Base-by-base conservation (phyloP, 2,888 invertebrate genomes). In the Netelia fuscicornis region DNA sequence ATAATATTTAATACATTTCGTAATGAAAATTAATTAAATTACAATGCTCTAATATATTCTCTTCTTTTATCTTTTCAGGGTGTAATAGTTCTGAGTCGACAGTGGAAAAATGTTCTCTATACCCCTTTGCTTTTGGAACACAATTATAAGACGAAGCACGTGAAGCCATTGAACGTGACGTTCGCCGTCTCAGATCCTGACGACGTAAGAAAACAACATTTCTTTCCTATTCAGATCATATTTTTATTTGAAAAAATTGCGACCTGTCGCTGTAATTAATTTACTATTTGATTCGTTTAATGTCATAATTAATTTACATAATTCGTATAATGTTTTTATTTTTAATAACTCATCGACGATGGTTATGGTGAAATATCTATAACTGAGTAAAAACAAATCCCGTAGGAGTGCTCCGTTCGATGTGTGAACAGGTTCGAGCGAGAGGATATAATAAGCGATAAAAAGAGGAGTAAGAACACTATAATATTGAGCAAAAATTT, bases 81-180 rank as follows among this genome's bases (percentile, higher is more conserved):
- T 42, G 97, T 99, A n/a, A 97, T 99, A 92, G 99, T 99, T 37
- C 95, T 99, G 77, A 98, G 98, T 91, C 96, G 99, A 0, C 99
- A 99, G 93, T 99, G 99, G 99, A 99, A 99, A 94, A 98, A 98
- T 93, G 97, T 98, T 2, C 94, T 99, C 23, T 98, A 99, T 93
- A 98, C 98, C 88, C 99, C 99, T 0, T 95, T 98, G 86, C 94
- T 99, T 58, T 95, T 98, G 77, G 98, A 98, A 90, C 98, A 98
- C 92, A 98, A 97, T 93, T 97, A 98, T 92, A 97, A 98, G 95
- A 96, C 96, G 83, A 97, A 97, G 92, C 95, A 97, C 85, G 95
- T 97, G 89, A 97, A 97, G 90, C 97, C 97, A 1, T 95, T 98
- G 86, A 98, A 98, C 91, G 98, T 98, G 0, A 97, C 98, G 0